phyloP scores from a whole-genome alignment of 2,888 invertebrate genomes.

The Theretra japonica region DNA sequence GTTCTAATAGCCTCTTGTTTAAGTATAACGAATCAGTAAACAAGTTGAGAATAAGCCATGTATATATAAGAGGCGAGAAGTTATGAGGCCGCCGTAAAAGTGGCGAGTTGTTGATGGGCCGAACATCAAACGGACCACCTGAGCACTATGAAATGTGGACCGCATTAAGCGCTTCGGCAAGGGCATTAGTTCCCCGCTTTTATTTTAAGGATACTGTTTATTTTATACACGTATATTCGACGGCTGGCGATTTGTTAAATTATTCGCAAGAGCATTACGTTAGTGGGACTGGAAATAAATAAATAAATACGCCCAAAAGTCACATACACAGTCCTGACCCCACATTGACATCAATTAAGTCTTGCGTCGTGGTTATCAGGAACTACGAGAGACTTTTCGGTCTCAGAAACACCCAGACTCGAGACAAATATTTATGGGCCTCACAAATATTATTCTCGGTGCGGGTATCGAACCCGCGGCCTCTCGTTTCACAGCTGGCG shows the following conservation, averaged over 20 bases:
- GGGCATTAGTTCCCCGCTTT: conserved; percentile 41
- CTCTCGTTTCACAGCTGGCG: too few relatives aligned
- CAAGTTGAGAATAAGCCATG: neutral
- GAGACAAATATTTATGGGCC: too few relatives aligned
- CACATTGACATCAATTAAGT: too few relatives aligned
- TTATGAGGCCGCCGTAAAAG: conserved; percentile 50
- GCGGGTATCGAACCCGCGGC: too few relatives aligned
- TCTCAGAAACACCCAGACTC: too few relatives aligned
- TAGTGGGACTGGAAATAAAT: too few relatives aligned
- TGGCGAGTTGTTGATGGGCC: conserved; percentile 52
- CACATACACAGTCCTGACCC: too few relatives aligned
- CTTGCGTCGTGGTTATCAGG: too few relatives aligned
- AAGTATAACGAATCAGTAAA: conserved; percentile 3
- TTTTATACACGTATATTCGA: conserved; percentile 30
- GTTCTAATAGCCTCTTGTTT: neutral
- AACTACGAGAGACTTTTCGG: too few relatives aligned
- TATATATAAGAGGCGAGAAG: conserved; percentile 10
- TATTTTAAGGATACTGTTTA: conserved; percentile 34
- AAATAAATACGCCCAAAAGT: too few relatives aligned
- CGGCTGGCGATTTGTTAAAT: conserved; percentile 29
- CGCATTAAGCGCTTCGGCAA: conserved; percentile 47
- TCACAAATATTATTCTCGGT: too few relatives aligned
- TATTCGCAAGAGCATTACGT: conserved; percentile 21
- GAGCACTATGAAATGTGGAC: conserved; percentile 55
- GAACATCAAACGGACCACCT: conserved; percentile 51